Evolutionary conservation across 2,888 invertebrate species (phyloP).

Genomic region (Lithosia quadra): DNA sequence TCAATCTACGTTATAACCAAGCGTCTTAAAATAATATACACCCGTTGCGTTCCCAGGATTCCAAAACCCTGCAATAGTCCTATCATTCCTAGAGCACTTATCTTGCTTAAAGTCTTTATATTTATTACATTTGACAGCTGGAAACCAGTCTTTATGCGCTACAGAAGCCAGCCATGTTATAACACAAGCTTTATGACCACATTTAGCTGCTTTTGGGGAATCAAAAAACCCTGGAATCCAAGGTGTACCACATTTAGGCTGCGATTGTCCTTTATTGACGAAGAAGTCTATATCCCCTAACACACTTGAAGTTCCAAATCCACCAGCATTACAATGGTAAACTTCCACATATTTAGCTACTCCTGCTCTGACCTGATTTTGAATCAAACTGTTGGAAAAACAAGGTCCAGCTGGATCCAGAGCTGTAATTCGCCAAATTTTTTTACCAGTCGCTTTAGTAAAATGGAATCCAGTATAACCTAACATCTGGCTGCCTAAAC

Average conservation of each 20-base stretch:
- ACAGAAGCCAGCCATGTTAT: conserved; percentile 74
- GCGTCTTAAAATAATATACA: conserved; percentile 75
- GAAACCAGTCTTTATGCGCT: conserved; percentile 65
- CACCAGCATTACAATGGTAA: conserved; percentile 88
- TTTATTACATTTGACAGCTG: conserved; percentile 72
- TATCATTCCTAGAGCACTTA: conserved; percentile 62
- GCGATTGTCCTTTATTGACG: conserved; percentile 86
- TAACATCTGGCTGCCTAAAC: conserved; percentile 78
- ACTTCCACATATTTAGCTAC: conserved; percentile 88
- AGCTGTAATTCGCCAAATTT: conserved; percentile 73
- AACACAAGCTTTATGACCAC: conserved; percentile 76
- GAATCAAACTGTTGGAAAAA: conserved; percentile 70
- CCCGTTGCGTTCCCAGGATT: conserved; percentile 77
- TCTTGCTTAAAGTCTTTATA: conserved; percentile 70
- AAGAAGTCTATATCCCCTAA: conserved; percentile 87
- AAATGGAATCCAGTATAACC: conserved; percentile 72
- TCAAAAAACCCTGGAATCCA: conserved; percentile 72
- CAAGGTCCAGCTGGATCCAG: conserved; percentile 83
- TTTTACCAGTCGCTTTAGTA: conserved; percentile 62
- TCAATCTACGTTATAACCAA: conserved; percentile 55
- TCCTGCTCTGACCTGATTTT: conserved; percentile 82
- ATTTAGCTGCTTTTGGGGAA: conserved; percentile 75
- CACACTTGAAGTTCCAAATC: conserved; percentile 79
- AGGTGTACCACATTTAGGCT: conserved; percentile 84
- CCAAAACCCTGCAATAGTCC: conserved; percentile 74